Evolutionary conservation across 2,888 invertebrate genomes (phyloP).

Genomic region (Drosophila flavopinicola): DNA sequence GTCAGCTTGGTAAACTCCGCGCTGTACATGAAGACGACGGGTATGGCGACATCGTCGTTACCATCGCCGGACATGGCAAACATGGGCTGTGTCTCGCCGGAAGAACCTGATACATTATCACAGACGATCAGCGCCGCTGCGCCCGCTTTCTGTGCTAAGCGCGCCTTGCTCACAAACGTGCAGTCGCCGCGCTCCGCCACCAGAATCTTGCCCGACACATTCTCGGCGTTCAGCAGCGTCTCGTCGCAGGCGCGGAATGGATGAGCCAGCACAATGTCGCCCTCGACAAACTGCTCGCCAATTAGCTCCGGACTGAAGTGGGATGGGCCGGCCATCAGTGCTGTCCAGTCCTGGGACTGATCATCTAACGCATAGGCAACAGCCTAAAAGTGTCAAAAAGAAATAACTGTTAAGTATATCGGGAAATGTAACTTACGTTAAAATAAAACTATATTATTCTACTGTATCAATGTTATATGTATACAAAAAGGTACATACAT

Average conservation of each 20-base stretch:
- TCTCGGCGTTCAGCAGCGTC: constrained; percentile 86
- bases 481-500: no score
- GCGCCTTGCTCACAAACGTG: constrained; percentile 96
- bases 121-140: constrained; percentile 93
- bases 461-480: no score
- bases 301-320: constrained; percentile 93
- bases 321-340: constrained; percentile 92
- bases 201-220: constrained; percentile 90
- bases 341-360: constrained; percentile 82
- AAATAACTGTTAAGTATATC: neutral
- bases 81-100: constrained; percentile 90
- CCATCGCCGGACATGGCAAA: constrained; percentile 99
- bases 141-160: constrained; percentile 92
- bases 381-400: constrained; percentile 71
- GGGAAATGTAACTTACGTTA: neutral
- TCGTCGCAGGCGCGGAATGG: constrained; percentile 88
- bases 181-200: constrained; percentile 96
- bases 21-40: constrained; percentile 95
- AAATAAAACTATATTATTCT: no score
- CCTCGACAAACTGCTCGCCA: constrained; percentile 88
- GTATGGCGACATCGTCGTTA: constrained; percentile 92
- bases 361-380: constrained; percentile 83
- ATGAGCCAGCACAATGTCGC: constrained; percentile 87
- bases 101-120: constrained; percentile 92
- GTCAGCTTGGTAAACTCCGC: constrained; percentile 90